These are phyloP conservation scores for Ciconia nigra DNA, from an alignment of 2,797 vertebrate species.

Conservation along the genomic window DNA sequence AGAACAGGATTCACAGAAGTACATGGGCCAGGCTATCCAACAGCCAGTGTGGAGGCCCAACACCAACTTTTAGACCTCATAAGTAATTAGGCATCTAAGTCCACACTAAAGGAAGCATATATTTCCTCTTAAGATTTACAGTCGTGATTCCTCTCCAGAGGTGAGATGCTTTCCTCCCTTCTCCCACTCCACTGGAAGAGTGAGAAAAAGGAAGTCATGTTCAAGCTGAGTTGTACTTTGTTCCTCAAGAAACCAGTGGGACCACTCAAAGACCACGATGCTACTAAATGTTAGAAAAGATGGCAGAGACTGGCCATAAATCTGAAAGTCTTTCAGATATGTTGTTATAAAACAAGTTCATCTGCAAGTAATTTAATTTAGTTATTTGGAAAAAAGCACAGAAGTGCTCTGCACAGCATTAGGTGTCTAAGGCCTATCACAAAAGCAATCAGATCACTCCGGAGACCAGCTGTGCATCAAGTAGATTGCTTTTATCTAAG, in stretches of 20 bases:
- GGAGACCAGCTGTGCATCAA: constrained; percentile 65
- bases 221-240: background rate
- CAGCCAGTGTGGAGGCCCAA: background rate
- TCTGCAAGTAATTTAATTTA: constrained; percentile 51
- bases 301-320: background rate
- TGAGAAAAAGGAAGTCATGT: background rate
- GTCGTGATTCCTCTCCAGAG: background rate
- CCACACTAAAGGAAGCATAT: background rate
- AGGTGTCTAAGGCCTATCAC: constrained; percentile 49
- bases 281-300: background rate
- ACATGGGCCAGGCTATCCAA: background rate
- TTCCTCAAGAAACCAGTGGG: background rate
- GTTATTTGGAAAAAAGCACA: background rate
- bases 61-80: background rate
- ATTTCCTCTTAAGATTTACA: background rate
- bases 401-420: background rate
- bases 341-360: constrained; percentile 27
- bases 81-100: background rate
- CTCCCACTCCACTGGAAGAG: background rate
- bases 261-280: background rate
- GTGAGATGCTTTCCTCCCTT: background rate
- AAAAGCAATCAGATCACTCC: constrained; percentile 58
- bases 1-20: background rate
- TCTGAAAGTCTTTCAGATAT: background rate
- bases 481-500: constrained; percentile 66